These are phyloP conservation scores for Ibycter americanus DNA, from an alignment of 2,797 vertebrate genomes.

Conservation along the genomic window DNA sequence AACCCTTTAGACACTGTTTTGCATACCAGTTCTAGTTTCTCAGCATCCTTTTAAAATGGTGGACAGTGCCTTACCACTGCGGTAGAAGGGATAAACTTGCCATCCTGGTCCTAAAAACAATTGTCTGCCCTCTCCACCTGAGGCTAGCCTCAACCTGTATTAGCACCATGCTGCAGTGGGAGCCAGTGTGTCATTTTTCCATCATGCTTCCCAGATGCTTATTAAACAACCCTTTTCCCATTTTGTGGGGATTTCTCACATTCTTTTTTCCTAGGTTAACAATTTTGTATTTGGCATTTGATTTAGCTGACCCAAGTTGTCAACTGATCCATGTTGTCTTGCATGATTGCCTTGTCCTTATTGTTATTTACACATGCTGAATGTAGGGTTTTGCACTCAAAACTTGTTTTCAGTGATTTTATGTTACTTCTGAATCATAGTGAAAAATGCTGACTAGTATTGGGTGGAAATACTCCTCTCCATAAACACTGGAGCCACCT, in stretches of 20 bases:
- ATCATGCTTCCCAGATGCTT: neutral
- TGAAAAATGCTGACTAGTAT: neutral
- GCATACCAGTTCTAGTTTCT: neutral
- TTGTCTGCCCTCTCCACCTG: neutral
- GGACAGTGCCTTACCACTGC: neutral
- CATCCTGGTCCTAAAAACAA: neutral
- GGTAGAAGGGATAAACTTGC: neutral
- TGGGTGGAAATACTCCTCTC: neutral
- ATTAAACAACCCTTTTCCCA: neutral
- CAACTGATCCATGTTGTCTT: rapidly evolving
- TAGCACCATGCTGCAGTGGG: neutral
- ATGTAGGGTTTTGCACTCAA: neutral
- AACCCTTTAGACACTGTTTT: neutral
- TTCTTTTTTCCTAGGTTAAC: neutral
- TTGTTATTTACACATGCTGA: neutral
- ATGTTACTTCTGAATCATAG: neutral
- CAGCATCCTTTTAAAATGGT: neutral
- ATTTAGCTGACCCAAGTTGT: neutral
- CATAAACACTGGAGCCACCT: neutral
- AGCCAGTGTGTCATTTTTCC: neutral
- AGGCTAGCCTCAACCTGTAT: neutral
- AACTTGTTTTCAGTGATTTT: neutral
- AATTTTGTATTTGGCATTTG: neutral
- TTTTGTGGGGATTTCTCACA: neutral
- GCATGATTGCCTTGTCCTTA: neutral